phyloP scores from a whole-genome alignment of 2,113 vertebrate genomes.

The Neodontobutis hainanensis region DNA sequence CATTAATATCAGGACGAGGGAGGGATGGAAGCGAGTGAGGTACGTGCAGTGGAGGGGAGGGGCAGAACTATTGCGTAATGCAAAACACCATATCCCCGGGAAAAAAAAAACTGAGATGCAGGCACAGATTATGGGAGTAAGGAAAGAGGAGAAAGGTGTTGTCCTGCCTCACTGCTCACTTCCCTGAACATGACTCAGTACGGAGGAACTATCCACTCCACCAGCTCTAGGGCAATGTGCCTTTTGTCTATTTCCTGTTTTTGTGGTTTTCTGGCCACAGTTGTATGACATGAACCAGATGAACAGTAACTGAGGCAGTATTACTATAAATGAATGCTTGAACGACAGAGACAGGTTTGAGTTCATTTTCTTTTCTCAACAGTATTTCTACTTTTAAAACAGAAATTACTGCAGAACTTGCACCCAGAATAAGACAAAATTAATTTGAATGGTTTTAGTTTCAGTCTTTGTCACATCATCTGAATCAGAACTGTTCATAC shows the following conservation, averaged over 20 bases:
- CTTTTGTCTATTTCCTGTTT: conserved; percentile 23
- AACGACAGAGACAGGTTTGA: conserved; percentile 6
- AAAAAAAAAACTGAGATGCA: conserved; percentile 42
- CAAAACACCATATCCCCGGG: conserved; percentile 64
- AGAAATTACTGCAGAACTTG: too few species aligned
- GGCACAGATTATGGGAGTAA: conserved; percentile 20
- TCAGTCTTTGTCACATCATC: too few species aligned
- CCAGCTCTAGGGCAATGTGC: neutral
- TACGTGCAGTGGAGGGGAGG: conserved; percentile 82
- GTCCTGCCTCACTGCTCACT: conserved; percentile 36
- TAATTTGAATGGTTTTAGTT: too few species aligned
- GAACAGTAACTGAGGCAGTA: neutral
- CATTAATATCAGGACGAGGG: conserved; percentile 78
- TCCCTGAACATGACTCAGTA: conserved; percentile 55
- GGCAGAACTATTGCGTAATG: conserved; percentile 82
- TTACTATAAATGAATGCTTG: conserved; percentile 12
- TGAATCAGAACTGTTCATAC: neutral
- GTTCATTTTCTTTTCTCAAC: conserved; percentile 2
- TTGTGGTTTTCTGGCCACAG: neutral
- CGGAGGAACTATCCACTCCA: conserved; percentile 35
- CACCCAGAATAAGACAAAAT: too few species aligned
- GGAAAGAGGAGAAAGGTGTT: neutral
- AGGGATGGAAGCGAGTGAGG: conserved; percentile 62
- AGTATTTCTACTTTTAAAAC: too few species aligned
- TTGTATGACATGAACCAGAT: neutral